Evolutionary conservation across 2,113 vertebrate genomes (phyloP), one percentile per base, ranked within the genome.

Genomic region (Mystacornis crossleyi): DNA sequence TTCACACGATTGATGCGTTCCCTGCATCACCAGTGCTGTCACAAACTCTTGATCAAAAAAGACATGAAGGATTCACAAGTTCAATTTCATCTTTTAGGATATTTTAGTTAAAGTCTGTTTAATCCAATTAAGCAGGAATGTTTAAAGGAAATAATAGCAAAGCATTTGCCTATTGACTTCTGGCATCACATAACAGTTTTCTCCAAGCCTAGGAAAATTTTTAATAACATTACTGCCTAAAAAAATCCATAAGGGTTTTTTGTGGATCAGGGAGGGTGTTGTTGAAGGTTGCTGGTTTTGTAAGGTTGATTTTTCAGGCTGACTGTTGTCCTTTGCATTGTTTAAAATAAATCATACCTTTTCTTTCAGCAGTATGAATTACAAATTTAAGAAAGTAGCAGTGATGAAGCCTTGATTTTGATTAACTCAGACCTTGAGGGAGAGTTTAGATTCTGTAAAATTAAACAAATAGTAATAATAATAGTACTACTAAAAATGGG

Each of bases 341-440:
- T 93, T 69, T 71, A 82, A 74, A 92, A 93, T 50, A 93, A 90
- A 95, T 80, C 61, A 61, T 45, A 31, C 26, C 96, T 93, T 90
- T 72, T 51, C 45, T 78, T 95, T 95, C 72, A 92, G 81, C 51
- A 45, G 29, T 89, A 60, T 93, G 85, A 97, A 92, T 97, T 95
- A 95, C 54, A 82, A 58, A 90, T 96, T 95, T 81, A 91, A 86
- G 70, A 86, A 95, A 62, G 72, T 19, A 88, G 38, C 57, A 75
- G 19, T 90, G 71, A 53, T 82, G 53, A 71, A 91, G 47, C 77
- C 79, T 95, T 93, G 40, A 70, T 90, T 93, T 79, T 95, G 38
- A 73, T 90, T 95, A 83, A 71, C 8, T 67, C 93, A 57, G 78
- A 81, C 45, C 80, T 86, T 79, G 60, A 88, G 57, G 43, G 36